phyloP scores from a whole-genome alignment of 2,113 vertebrate species.

The Scalopus aquaticus region DNA sequence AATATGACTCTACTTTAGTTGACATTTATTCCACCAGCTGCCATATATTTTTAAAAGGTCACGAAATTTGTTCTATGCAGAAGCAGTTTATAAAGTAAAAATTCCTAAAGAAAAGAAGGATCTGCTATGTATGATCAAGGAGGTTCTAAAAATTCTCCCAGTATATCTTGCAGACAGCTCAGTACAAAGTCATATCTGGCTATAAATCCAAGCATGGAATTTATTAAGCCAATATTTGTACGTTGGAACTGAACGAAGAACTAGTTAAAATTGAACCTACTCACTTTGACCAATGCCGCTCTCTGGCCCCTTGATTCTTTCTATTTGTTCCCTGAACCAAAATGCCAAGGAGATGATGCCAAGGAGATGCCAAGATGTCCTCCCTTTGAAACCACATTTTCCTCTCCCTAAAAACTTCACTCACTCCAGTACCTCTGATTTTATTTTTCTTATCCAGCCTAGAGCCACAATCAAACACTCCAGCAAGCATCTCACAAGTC shows the following conservation, averaged over 20 bases:
- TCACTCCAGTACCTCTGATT: neutral
- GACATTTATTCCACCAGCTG: conserved; percentile 83
- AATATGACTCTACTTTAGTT: conserved; percentile 80
- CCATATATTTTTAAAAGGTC: conserved; percentile 80
- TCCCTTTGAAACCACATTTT: neutral
- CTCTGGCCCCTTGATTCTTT: neutral
- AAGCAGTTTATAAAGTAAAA: conserved; percentile 52
- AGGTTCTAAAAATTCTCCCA: conserved; percentile 57
- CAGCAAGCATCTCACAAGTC: neutral
- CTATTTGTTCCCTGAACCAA: neutral
- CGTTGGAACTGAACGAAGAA: neutral
- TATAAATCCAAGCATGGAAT: neutral
- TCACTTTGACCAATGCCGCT: neutral
- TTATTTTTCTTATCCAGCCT: neutral
- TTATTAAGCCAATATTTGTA: neutral
- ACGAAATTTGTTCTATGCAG: conserved; percentile 55
- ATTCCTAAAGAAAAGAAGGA: conserved; percentile 58
- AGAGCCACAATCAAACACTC: neutral
- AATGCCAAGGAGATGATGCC: neutral
- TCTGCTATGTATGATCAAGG: neutral
- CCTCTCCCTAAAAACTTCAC: neutral
- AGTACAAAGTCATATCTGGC: neutral
- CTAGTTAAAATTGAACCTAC: neutral
- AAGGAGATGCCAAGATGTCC: neutral
- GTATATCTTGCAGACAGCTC: conserved; percentile 11